Evolutionary conservation across 2,888 invertebrate species (phyloP).

Genomic region (Andrena trimmerana): DNA sequence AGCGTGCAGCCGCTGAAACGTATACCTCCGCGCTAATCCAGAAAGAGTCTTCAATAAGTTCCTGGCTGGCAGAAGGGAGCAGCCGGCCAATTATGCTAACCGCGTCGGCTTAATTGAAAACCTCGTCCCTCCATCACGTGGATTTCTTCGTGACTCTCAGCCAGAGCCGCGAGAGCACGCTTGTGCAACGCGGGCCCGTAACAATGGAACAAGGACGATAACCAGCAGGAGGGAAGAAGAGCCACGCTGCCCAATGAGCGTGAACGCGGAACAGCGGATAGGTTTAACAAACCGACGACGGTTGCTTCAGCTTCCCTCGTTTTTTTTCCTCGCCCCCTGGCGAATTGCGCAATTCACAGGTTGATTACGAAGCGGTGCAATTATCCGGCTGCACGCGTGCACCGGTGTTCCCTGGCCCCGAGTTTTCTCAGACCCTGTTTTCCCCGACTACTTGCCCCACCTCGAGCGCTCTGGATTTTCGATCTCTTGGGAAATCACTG

Average conservation of each 20-base stretch:
- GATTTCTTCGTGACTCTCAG: conserved; percentile 56
- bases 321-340: conserved; percentile 11
- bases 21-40: conserved; percentile 6
- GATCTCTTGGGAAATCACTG: conserved; percentile 57
- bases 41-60: conserved; percentile 40
- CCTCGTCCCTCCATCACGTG: conserved; percentile 33
- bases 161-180: conserved; percentile 14
- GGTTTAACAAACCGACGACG: conserved; percentile 40
- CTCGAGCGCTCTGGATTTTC: conserved; percentile 24
- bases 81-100: conserved; percentile 62
- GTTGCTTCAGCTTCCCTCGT: conserved; percentile 21
- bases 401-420: conserved; percentile 11
- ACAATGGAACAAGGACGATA: conserved; percentile 54
- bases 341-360: conserved; percentile 53
- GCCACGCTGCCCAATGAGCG: conserved; percentile 38
- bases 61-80: conserved; percentile 23
- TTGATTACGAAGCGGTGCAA: conserved; percentile 53
- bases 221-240: conserved; percentile 17
- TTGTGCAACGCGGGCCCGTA: conserved; percentile 45
- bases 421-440: conserved; percentile 59
- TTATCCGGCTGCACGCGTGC: conserved; percentile 50
- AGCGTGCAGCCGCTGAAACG: conserved; percentile 5
- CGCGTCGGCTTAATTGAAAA: conserved; percentile 64
- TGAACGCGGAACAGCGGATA: conserved; percentile 49
- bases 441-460: conserved; percentile 50